Base-by-base conservation (phyloP, 23 tunicate species). In the Aplidium turbinatum region DNA sequence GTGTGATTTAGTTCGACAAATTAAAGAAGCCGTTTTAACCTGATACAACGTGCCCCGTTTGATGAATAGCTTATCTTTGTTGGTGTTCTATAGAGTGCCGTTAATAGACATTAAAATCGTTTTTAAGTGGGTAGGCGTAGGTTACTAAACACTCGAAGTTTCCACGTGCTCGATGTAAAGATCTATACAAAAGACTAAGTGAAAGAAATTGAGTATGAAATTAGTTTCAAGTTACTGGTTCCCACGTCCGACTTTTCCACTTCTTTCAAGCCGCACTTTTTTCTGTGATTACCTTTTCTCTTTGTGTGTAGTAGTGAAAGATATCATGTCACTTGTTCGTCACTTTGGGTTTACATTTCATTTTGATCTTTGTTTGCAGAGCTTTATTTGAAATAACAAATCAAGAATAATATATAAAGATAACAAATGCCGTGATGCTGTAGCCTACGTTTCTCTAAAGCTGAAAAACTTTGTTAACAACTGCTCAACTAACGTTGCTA, bases 211-310 rank as follows among this genome's bases (percentile, higher is more conserved):
- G 27, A 25, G 19, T 38, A 26, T 2, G 7, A 65, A 65, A 65
- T 38, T 29, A 46, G 68, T 76, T 21, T 76, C 33, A 60, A 35
- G 72, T 76, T 76, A 76, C 82, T 16, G 24, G 31, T 76, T 76
- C 82, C 82, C 82, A 76, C 82, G 82, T 76, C 38, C 33, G 7
- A 45, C 62, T 55, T 55, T 7, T 18, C 62, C 20, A 18, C 16
- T 42, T 42, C 11, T 9, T 11, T 16, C 16, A 11, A 42, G 50
- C 50, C 50, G 50, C 11, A n/a, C n/a, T n/a, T n/a, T n/a, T n/a
- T n/a, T n/a, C n/a, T n/a, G n/a, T n/a, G n/a, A n/a, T n/a, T n/a
- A 42, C 16, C 50, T 42, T 11, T 42, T 16, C 13, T 9, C 50
- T 42, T 42, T 42, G 50, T n/a, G n/a, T n/a, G n/a, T n/a, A n/a